Percentiles rank a stretch among this genome's conserved stretches.
These are phyloP conservation scores for Pachymerium ferrugineum DNA, from an alignment of 2,888 invertebrate genomes.

Conservation along the genomic window DNA sequence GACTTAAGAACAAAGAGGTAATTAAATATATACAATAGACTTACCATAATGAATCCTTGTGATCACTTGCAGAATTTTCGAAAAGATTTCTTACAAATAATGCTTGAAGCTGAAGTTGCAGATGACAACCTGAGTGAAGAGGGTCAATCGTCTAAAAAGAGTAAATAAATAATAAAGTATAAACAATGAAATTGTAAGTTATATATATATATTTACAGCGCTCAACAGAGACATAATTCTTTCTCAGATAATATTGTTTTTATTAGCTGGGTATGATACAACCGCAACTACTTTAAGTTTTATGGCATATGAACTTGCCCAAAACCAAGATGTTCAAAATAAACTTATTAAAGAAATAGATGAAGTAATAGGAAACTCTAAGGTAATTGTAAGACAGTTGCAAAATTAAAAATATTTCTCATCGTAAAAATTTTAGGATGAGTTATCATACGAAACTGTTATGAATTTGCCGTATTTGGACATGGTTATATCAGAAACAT, in stretches of 20 bases:
- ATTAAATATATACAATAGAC: no score
- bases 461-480: background rate
- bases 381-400: no score
- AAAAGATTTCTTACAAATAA: no score
- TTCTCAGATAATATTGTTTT: conserved; percentile 2
- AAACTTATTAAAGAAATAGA: conserved; percentile 17
- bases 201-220: background rate
- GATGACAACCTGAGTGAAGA: no score
- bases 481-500: conserved; percentile 14
- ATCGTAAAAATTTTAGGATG: background rate
- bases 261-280: background rate
- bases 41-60: no score
- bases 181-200: background rate
- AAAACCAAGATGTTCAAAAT: conserved; percentile 1
- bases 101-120: no score
- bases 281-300: background rate
- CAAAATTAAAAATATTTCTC: background rate
- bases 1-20: background rate
- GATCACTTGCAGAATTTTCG: no score
- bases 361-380: background rate
- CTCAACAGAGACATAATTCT: background rate
- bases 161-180: no score
- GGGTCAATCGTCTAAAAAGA: no score
- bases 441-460: background rate
- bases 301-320: background rate